Evolutionary conservation across 2,797 vertebrate genomes (phyloP), one percentile per base, ranked within the genome.

Genomic region (Poliocrania exsul): DNA sequence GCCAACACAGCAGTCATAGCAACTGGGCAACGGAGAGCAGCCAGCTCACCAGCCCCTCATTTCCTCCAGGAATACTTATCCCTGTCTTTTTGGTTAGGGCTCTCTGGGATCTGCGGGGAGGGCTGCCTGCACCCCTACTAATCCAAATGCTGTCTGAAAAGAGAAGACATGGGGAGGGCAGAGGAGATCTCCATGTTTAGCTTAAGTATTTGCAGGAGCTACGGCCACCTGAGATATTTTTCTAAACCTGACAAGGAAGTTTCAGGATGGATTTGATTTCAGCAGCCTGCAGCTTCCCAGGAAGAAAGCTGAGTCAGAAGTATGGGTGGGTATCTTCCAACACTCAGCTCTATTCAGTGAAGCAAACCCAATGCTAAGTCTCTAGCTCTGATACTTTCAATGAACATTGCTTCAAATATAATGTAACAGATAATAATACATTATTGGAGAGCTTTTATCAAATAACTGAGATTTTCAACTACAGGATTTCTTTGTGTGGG

Each of bases 251-350:
- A 28, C 9, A 51, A 74, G 65, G 65, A 47, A 83, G 61, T 75
- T 72, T 38, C 69, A 40, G 16, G 4, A 42, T 5, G 10, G 13
- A 33, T 35, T 57, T 20, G 35, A 58, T 44, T 86, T 79, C 38
- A 60, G 54, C 77, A 91, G 77, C 58, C 66, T 60, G 73, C 15
- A 75, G 70, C 50, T 86, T 83, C 54, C 58, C 60, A 58, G 64
- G 12, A 72, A 83, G 75, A 74, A 80, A 79, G 92, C 89, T 66
- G 88, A 93, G 90, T 90, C 95, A 95, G 79, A 93, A 37, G 24
- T 3, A 54, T 16, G 1, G 1, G 44, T 21, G 35, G 1, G 44
- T 23, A 33, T 26, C 56, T 85, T 77, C 71, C 31, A 28, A 56
- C 3, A 5, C 46, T 57, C 53, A 16, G 46, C 54, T 74, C 58